A percentile compares a stretch with the other conserved stretches of the same genome.
phyloP scores from a whole-genome alignment of 2,888 invertebrate species.

The Embidobia sp. region DNA sequence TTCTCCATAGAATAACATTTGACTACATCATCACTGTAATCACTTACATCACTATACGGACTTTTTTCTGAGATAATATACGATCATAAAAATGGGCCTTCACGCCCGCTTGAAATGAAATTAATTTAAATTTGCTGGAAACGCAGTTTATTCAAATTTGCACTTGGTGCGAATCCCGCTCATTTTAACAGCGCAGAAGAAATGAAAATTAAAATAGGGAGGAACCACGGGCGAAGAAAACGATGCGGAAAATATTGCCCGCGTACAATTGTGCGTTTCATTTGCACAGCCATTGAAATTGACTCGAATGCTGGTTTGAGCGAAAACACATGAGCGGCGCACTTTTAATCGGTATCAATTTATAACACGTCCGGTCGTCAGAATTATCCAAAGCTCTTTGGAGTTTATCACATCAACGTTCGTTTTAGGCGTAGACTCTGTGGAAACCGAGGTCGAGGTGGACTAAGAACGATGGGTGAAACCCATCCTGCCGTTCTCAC shows the following conservation, averaged over 20 bases:
- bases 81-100: slow-evolving; percentile 23
- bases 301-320: slow-evolving; percentile 9
- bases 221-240: slow-evolving; percentile 6
- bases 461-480: slow-evolving; percentile 46
- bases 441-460: slow-evolving; percentile 22
- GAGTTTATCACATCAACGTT: slow-evolving; percentile 69
- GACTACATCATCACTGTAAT: no score
- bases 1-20: no score
- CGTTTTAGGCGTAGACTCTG: slow-evolving; percentile 54
- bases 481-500: slow-evolving; percentile 69
- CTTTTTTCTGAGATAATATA: slow-evolving; percentile 23
- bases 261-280: neutral
- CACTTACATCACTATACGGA: no score
- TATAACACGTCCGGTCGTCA: slow-evolving; percentile 60
- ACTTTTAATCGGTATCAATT: slow-evolving; percentile 70
- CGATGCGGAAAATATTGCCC: slow-evolving; percentile 4
- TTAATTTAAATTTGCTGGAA: slow-evolving; percentile 44
- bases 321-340: slow-evolving; percentile 10
- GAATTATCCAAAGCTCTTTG: slow-evolving; percentile 51
- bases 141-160: slow-evolving; percentile 45
- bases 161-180: slow-evolving; percentile 13
- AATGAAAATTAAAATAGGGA: slow-evolving; percentile 14
- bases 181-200: slow-evolving; percentile 21
- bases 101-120: slow-evolving; percentile 19
- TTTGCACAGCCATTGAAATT: slow-evolving; percentile 2